Percentiles rank a stretch among this genome's conserved stretches.
These are phyloP conservation scores for Iselma pallidipennis DNA, from an alignment of 2,888 invertebrate species.

Conservation along the genomic window DNA sequence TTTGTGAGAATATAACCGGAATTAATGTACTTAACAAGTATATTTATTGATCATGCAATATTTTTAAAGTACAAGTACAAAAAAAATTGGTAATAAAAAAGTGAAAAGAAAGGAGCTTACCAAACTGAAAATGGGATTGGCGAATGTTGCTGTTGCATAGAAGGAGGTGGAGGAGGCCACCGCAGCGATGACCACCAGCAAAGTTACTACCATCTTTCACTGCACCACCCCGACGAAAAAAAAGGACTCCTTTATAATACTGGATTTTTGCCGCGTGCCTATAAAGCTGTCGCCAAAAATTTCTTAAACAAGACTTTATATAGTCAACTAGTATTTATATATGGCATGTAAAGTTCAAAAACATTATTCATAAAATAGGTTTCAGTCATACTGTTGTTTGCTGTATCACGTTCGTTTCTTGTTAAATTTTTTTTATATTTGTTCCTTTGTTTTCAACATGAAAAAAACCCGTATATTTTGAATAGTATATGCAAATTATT, in stretches of 20 bases:
- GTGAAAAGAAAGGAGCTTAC: slow-evolving; percentile 14
- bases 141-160: slow-evolving; percentile 18
- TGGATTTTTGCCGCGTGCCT: slow-evolving; percentile 27
- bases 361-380: slow-evolving; percentile 35
- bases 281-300: slow-evolving; percentile 39
- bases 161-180: slow-evolving; percentile 37
- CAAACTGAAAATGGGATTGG: slow-evolving; percentile 28
- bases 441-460: background rate
- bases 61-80: too few relatives aligned
- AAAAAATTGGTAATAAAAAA: background rate
- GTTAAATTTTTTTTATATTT: background rate
- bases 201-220: slow-evolving; percentile 36
- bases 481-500: slow-evolving; percentile 14
- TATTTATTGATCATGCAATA: background rate
- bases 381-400: slow-evolving; percentile 8
- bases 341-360: slow-evolving; percentile 13
- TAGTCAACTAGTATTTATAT: slow-evolving; percentile 19
- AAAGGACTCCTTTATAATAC: background rate
- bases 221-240: slow-evolving; percentile 17
- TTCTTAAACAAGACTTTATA: slow-evolving; percentile 24
- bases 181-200: slow-evolving; percentile 40
- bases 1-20: background rate
- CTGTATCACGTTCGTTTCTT: slow-evolving; percentile 12
- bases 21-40: background rate
- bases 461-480: too few relatives aligned